Conservation (phyloP, 64 coral and sea anemone species). For the Pocillopora verrucosa region DNA sequence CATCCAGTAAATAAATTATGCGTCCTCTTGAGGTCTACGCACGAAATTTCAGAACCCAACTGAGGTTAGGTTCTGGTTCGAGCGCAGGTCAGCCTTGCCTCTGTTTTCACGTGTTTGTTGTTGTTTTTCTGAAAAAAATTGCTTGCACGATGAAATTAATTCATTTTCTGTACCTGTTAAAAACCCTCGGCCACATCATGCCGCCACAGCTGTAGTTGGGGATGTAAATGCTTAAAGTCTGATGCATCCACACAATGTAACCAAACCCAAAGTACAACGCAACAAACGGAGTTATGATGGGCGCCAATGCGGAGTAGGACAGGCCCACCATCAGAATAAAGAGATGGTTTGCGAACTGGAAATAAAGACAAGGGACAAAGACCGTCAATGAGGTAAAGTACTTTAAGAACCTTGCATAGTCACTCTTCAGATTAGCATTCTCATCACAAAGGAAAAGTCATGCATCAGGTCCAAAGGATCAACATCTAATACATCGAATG, state of each 20-base stretch:
- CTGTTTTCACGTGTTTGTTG: too few species aligned
- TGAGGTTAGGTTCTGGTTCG: too few species aligned
- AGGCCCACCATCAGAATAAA: conserved; percentile 73
- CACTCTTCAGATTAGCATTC: too few species aligned
- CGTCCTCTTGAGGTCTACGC: not conserved
- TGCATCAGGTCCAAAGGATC: too few species aligned
- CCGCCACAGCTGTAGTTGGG: conserved; percentile 55
- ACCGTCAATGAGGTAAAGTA: too few species aligned
- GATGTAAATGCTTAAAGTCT: conserved; percentile 60
- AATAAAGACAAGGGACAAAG: not conserved
- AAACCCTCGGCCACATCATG: conserved; percentile 69
- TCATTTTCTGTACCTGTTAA: conserved; percentile 63
- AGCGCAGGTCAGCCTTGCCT: too few species aligned
- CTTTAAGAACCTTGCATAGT: too few species aligned
- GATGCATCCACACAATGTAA: conserved; percentile 70
- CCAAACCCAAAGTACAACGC: conserved; percentile 80
- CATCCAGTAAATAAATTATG: not conserved
- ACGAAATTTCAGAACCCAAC: too few species aligned
- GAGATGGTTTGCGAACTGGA: conserved; percentile 68
- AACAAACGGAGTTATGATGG: conserved; percentile 63
- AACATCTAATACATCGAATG: too few species aligned
- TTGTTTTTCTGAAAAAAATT: not conserved
- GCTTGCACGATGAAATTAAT: not conserved
- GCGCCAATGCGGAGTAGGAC: conserved; percentile 63
- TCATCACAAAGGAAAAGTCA: too few species aligned